Conservation (phyloP, 2,797 vertebrate genomes). For the Hoplostethus atlanticus region DNA sequence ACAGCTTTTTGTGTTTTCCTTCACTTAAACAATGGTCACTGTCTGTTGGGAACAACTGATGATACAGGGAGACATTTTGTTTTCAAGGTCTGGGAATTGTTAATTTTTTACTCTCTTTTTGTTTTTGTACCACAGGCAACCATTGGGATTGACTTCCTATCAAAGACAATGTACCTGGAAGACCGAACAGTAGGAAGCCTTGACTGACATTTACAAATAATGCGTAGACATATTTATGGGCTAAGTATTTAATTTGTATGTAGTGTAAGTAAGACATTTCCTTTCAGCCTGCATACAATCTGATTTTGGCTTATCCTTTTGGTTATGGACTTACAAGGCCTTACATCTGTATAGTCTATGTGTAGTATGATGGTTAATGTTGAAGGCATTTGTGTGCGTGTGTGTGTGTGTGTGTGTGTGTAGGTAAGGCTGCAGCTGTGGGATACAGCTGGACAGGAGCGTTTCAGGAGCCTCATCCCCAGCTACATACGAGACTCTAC, state of each 20-base stretch:
- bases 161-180: constrained; percentile 95
- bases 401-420: constrained; percentile 29
- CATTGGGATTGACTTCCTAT: constrained; percentile 94
- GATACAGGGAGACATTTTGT: constrained; percentile 26
- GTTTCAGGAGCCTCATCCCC: constrained; percentile 94
- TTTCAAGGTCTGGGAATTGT: constrained; percentile 6
- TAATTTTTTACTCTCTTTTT: constrained; percentile 41
- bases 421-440: constrained; percentile 95
- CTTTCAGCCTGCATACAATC: constrained; percentile 52
- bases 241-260: background rate
- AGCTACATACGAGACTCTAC: constrained; percentile 96
- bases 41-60: constrained; percentile 18
- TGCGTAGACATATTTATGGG: constrained; percentile 4
- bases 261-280: constrained; percentile 21
- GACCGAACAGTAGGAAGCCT: constrained; percentile 90
- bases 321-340: constrained; percentile 32
- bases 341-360: constrained; percentile 29
- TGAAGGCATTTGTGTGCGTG: constrained; percentile 18
- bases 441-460: constrained; percentile 95
- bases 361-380: constrained; percentile 27
- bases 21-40: constrained; percentile 30
- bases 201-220: constrained; percentile 30
- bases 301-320: constrained; percentile 64
- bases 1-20: constrained; percentile 39
- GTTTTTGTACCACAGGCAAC: constrained; percentile 85